Conservation (phyloP, 2,797 vertebrate genomes). For the Neostethus bicornis region DNA sequence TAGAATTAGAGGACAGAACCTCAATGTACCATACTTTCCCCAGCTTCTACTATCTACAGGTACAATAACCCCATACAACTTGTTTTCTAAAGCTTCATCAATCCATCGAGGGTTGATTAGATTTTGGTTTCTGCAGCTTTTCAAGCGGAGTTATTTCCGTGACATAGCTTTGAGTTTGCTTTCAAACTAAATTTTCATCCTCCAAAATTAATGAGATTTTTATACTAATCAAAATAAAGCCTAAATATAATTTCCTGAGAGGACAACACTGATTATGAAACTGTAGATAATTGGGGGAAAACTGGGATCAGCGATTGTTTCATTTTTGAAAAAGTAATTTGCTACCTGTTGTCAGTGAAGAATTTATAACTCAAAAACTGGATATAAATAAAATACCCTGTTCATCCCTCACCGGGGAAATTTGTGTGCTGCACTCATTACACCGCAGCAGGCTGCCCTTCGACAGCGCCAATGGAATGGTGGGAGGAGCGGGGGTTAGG, state of each 20-base stretch:
- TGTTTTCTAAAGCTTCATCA: constrained; percentile 1
- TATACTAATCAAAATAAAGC: too few relatives aligned
- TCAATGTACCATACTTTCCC: too few relatives aligned
- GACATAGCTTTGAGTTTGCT: background rate
- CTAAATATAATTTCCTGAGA: background rate
- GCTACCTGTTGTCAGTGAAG: too few relatives aligned
- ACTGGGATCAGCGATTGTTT: background rate
- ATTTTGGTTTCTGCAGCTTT: background rate
- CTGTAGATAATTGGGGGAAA: background rate
- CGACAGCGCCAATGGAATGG: too few relatives aligned
- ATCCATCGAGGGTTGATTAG: background rate
- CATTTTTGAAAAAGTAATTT: background rate
- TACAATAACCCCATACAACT: background rate
- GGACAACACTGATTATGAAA: background rate
- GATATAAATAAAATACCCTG: too few relatives aligned
- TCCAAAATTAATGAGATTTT: constrained; percentile 9
- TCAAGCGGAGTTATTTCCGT: constrained; percentile 4
- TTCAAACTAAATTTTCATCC: constrained; percentile 19
- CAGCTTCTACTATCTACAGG: too few relatives aligned
- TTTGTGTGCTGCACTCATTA: too few relatives aligned
- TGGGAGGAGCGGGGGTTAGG: too few relatives aligned
- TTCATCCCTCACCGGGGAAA: too few relatives aligned
- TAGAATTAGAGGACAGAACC: too few relatives aligned
- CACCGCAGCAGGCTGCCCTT: too few relatives aligned
- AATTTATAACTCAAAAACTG: too few relatives aligned